Evolutionary conservation across 2,888 invertebrate species (phyloP).

Genomic region (Conchocele bisecta): DNA sequence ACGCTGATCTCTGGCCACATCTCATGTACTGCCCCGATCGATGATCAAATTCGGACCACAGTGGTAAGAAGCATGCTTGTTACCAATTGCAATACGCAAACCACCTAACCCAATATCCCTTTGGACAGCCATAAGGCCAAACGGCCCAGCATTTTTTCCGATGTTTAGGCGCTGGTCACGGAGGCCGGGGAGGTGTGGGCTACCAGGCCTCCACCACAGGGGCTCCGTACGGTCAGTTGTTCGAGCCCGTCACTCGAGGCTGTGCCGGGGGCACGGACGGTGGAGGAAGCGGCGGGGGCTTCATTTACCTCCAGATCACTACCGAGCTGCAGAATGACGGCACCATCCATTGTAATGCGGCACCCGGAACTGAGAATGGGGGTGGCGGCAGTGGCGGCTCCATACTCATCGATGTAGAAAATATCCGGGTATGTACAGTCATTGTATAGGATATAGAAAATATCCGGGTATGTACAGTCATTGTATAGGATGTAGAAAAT

Average conservation of each 20-base stretch:
- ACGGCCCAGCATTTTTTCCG: background rate
- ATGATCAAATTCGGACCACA: too few relatives aligned
- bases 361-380: conserved; percentile 41
- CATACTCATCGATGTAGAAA: conserved; percentile 59
- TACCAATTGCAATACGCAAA: too few relatives aligned
- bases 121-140: too few relatives aligned
- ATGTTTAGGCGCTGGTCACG: conserved; percentile 72
- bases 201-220: conserved; percentile 53
- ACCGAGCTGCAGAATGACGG: conserved; percentile 69
- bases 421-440: too few relatives aligned
- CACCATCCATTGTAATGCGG: conserved; percentile 65
- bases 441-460: too few relatives aligned
- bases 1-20: too few relatives aligned
- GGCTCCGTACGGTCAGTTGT: conserved; percentile 64
- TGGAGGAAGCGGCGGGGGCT: conserved; percentile 69
- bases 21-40: too few relatives aligned
- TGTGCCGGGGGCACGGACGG: conserved; percentile 63
- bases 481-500: too few relatives aligned
- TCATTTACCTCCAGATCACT: conserved; percentile 60
- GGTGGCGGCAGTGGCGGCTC: conserved; percentile 74
- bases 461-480: too few relatives aligned
- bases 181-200: conserved; percentile 69
- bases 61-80: too few relatives aligned
- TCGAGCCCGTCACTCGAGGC: conserved; percentile 63
- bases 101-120: too few relatives aligned